Evolutionary conservation across 2,113 vertebrate genomes (phyloP), one percentile per base, ranked within the genome.

Genomic region (Pteronura brasiliensis): DNA sequence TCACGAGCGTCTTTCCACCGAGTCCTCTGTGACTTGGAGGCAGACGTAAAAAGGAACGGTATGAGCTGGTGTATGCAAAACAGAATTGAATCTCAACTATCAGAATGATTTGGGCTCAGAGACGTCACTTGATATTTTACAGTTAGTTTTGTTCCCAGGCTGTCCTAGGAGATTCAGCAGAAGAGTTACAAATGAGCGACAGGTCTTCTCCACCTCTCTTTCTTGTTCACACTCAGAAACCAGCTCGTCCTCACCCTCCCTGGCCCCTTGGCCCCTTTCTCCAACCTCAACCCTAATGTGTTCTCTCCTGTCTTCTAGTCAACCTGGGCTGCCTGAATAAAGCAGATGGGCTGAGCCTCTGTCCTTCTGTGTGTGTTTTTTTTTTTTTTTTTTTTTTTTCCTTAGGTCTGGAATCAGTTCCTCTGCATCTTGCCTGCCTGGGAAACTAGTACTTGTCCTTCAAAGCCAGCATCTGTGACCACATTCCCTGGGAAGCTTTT

Each of bases 291-390:
- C 47, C 25, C 55, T 59, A 6, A 3, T 0, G 10, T 21, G 5
- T 61, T 23, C 57, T 34, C 29, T 29, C 17, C 9, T 2, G 36
- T 23, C 44, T 65, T 69, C 34, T 12, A 10, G 71, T 8, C 57
- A 67, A 12, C 39, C 4, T 20, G 52, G 4, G 8, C 13, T 42
- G 49, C 18, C 18, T 3, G 1, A 23, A 12, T 18, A 2, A 0
- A 5, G 4, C 65, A 13, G 31, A 21, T 1, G 20, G 36, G 31
- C 63, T 2, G 6, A 36, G 36, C 9, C 34, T 18, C 59, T 29
- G 21, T 21, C 21, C 85, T 44, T 47, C 25, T 1, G 4, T 34
- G 5, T 39, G 6, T n/a, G n/a, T n/a, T n/a, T n/a, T n/a, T n/a
- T n/a, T n/a, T n/a, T n/a, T n/a, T n/a, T n/a, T n/a, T n/a, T n/a